Evolutionary conservation across 2,797 vertebrate genomes (phyloP), one percentile per base, ranked within the genome.

Genomic region (Dermochelys coriacea): DNA sequence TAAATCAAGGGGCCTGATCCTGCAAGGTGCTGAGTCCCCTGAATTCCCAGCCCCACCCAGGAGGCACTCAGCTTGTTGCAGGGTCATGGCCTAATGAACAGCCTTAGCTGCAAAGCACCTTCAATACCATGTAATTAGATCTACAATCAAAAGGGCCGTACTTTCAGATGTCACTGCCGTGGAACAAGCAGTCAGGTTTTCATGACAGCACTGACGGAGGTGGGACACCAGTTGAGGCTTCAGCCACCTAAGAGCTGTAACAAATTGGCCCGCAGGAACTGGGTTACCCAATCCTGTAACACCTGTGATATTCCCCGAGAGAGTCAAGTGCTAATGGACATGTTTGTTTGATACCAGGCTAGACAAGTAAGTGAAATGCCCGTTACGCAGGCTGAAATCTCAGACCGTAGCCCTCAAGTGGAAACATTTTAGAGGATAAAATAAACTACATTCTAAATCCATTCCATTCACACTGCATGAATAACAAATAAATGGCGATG

Each of bases 401-500:
- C 0, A 5, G 57, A 57, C 21, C 1, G 0, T 12, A 10, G 19
- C 12, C 41, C 1, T 0, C 80, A 50, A n/a, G 15, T 45, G 27
- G 79, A 85, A 91, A 83, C 12, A 25, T 15, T 54, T 18, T 59
- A 49, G 16, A 1, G 87, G 51, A 75, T 34, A 21, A 71, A 41
- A 71, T 23, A 71, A 41, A 37, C 25, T 41, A 41, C 19, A 71
- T 41, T 41, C 34, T 77, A 37, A 15, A 27, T 55, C 2, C 25
- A 2, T 4, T 2, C 0, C 0, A 5, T 25, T 45, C 31, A 47
- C 49, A 80, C 12, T 21, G 52, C n/a, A 49, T 41, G 29, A 50
- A 64, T 93, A 68, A 75, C 71, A 51, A 71, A 34, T 8, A 5
- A 78, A 80, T 29, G 6, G 11, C 50, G 31, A 71, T 80, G 94